Evolutionary conservation across 2,113 vertebrate genomes (phyloP).

Genomic region (Alosa alosa): DNA sequence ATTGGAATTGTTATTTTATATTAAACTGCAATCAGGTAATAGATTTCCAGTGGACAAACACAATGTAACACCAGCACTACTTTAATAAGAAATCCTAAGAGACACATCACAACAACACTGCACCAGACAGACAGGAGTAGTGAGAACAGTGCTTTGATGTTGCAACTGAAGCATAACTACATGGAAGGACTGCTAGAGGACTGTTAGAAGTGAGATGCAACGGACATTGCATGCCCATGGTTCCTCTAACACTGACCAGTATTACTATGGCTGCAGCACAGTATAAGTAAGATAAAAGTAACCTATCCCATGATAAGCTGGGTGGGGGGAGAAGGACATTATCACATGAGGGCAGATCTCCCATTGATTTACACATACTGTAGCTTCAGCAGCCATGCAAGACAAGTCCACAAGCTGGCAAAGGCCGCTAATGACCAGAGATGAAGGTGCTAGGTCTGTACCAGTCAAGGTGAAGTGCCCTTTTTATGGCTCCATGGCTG

Average conservation of each 20-base stretch:
- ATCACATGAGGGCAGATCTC: conserved; percentile 5
- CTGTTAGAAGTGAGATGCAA: background rate
- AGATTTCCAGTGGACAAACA: background rate
- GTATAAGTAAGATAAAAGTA: background rate
- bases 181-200: background rate
- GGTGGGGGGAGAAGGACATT: background rate
- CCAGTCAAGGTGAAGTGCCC: conserved; percentile 51
- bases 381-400: conserved; percentile 2
- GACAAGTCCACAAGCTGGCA: conserved; percentile 44
- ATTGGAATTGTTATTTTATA: background rate
- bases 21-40: background rate
- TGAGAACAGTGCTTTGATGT: background rate
- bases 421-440: conserved; percentile 27
- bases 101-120: background rate
- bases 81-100: background rate
- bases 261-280: background rate
- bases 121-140: background rate
- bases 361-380: background rate
- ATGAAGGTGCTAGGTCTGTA: conserved; percentile 36
- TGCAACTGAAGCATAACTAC: background rate
- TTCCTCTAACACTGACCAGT: background rate
- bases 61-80: background rate
- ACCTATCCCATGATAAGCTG: background rate
- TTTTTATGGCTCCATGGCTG: conserved; percentile 47
- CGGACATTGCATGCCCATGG: background rate